Conservation (phyloP, 2,888 invertebrate genomes). For the Magallana nippona region DNA sequence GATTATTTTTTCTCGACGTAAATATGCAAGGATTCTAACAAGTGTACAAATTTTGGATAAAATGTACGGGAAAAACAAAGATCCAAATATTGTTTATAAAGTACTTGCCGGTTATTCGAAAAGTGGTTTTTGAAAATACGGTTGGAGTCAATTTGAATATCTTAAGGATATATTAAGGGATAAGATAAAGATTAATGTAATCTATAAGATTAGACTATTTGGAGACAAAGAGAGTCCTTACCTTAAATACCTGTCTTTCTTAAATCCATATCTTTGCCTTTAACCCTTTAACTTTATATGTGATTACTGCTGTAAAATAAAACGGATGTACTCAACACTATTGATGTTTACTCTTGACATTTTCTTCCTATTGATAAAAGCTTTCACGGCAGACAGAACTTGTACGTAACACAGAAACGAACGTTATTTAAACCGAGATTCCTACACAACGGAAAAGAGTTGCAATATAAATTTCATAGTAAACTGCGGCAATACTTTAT, state of each 20-base stretch:
- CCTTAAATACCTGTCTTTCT: conserved; percentile 6
- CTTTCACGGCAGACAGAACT: conserved; percentile 13
- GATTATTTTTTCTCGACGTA: no score
- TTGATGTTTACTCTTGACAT: conserved; percentile 24
- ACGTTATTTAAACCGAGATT: conserved; percentile 7
- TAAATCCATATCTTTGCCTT: conserved; percentile 5
- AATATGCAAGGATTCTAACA: no score
- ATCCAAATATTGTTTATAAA: no score
- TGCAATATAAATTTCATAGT: background rate
- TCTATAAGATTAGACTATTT: background rate
- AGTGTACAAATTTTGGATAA: no score
- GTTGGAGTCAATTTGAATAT: no score
- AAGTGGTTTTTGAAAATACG: no score
- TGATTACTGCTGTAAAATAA: conserved; percentile 18
- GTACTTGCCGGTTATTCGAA: no score
- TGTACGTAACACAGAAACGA: background rate
- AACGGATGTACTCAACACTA: conserved; percentile 25
- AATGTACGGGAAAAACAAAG: no score
- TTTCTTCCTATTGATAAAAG: conserved; percentile 23
- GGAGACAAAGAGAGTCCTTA: conserved; percentile 1
- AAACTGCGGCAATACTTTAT: background rate
- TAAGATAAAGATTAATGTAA: background rate
- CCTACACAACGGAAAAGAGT: background rate
- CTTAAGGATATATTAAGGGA: background rate
- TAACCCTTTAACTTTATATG: conserved; percentile 28